Base-by-base conservation (phyloP, 2,888 invertebrate species). In the Hipparchia semele region DNA sequence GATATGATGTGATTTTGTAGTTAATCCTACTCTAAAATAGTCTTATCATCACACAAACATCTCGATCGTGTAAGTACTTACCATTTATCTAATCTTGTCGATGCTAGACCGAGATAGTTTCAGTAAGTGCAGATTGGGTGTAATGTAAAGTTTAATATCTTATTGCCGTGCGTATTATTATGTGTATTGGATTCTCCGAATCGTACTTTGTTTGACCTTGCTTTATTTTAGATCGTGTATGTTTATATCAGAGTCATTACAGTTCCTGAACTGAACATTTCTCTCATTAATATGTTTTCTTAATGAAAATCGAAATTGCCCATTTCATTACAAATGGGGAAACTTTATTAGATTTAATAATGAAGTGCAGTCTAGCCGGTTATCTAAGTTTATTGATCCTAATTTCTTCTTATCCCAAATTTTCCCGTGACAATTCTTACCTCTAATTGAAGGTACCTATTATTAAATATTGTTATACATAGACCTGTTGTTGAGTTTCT, bases 11-110 rank as follows among this genome's bases (percentile, higher is more conserved):
- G 23, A 23, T 60, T 60, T 60, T 60, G 9, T 60, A 33, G 39
- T 9, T 39, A 59, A 59, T 33, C 8, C n/a, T 3, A 62, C n/a
- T 46, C 46, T 62, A 62, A 39, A 60, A 62, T 6, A n/a, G 6
- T 62, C 23, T 51, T 51, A 64, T 51, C 33, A 51, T 64, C 13
- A 64, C 33, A 33, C 65, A 59, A 33, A 49, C 12, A 62, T 62
- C 62, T 46, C 54, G 6, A n/a, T 13, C 4, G 13, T 9, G 46
- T 13, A 8, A 7, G 9, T 13, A 67, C 46, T 58, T 58, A 56
- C 13, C 46, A 58, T 67, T 46, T 67, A 67, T 67, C 67, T 67
- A 54, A 67, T 67, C 67, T 67, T 13, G 33, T 49, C n/a, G 53
- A 6, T 13, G 2, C 7, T 13, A 6, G 58, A 33, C 23, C 53